Evolutionary conservation across 2,797 vertebrate species (phyloP).

Genomic region (Eidolon dupreanum): DNA sequence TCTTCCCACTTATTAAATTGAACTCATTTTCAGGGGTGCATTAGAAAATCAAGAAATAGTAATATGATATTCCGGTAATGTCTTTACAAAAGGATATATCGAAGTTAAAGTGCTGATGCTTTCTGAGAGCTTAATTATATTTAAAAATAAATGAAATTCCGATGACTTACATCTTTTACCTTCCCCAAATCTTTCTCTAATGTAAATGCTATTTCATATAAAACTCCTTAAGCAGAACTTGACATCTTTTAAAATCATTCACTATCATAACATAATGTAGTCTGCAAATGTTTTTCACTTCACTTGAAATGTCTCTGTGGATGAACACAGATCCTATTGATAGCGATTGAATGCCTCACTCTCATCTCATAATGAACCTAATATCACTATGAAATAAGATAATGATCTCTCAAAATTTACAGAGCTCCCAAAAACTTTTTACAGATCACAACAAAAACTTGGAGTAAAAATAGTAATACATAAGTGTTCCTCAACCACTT

Average conservation of each 20-base stretch:
- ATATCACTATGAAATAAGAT: slow-evolving; percentile 42
- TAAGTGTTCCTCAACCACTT: background rate
- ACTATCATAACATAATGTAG: slow-evolving; percentile 59
- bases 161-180: slow-evolving; percentile 42
- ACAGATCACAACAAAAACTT: slow-evolving; percentile 59
- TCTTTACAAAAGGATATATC: slow-evolving; percentile 55
- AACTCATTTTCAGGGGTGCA: slow-evolving; percentile 36
- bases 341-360: background rate
- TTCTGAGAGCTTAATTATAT: slow-evolving; percentile 53
- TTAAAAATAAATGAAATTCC: slow-evolving; percentile 71
- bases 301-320: slow-evolving; percentile 58
- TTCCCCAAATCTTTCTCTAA: slow-evolving; percentile 53
- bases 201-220: slow-evolving; percentile 62
- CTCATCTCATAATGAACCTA: slow-evolving; percentile 12
- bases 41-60: slow-evolving; percentile 30
- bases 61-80: slow-evolving; percentile 16
- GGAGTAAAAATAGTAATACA: background rate
- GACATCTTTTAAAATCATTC: slow-evolving; percentile 66
- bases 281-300: slow-evolving; percentile 62
- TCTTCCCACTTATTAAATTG: slow-evolving; percentile 30
- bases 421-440: background rate
- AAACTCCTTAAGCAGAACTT: slow-evolving; percentile 68
- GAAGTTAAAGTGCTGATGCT: slow-evolving; percentile 47
- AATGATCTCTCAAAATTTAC: slow-evolving; percentile 28
- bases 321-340: slow-evolving; percentile 58